These are phyloP conservation scores for Platalea minor DNA, from an alignment of 2,797 vertebrate species.

Conservation along the genomic window DNA sequence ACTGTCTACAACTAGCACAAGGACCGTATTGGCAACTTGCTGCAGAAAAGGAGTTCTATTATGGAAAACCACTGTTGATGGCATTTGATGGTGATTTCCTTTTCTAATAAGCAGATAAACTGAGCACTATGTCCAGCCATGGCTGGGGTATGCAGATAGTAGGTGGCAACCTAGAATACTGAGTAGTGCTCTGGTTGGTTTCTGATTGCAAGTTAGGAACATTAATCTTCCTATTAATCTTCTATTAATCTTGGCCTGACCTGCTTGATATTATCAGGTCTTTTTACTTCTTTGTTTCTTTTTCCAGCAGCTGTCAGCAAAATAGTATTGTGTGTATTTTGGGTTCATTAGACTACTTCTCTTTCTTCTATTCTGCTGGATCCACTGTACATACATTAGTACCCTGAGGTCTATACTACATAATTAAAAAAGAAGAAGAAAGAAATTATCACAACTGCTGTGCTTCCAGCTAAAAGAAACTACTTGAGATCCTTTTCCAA, in stretches of 20 bases:
- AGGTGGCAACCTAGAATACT: neutral
- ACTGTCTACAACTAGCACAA: neutral
- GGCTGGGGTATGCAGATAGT: neutral
- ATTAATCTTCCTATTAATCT: neutral
- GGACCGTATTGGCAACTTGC: neutral
- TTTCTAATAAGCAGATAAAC: neutral
- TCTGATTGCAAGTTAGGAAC: neutral
- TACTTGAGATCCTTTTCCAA: neutral
- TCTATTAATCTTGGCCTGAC: neutral
- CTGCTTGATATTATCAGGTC: neutral
- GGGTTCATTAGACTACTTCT: neutral
- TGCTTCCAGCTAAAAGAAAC: neutral
- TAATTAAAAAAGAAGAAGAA: neutral
- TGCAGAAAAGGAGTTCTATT: neutral
- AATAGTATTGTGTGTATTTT: neutral
- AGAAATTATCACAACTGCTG: neutral
- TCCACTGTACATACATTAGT: neutral
- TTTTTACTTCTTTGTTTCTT: neutral
- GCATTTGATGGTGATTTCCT: neutral
- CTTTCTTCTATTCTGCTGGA: neutral
- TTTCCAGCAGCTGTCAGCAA: neutral
- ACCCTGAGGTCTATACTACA: neutral
- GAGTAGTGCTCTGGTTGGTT: neutral
- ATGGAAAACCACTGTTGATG: neutral
- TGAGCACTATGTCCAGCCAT: neutral